Evolutionary conservation across 2,888 invertebrate species (phyloP).

Genomic region (Gymnocheta viridis): DNA sequence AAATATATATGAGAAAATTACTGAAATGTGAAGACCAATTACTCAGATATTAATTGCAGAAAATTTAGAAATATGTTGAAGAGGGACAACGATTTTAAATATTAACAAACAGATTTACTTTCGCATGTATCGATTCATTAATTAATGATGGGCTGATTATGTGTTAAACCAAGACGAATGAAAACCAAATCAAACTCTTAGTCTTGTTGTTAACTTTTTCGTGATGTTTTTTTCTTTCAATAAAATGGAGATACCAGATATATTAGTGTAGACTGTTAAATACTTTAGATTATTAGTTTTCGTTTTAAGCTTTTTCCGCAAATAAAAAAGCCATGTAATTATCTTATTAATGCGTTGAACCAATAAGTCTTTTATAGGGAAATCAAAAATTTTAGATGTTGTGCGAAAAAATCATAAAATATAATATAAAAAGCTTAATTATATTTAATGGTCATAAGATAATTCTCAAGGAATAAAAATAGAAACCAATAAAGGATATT

Average conservation of each 20-base stretch:
- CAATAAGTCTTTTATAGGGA: neutral
- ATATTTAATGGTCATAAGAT: neutral
- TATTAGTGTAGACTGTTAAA: constrained; percentile 13
- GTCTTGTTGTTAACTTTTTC: constrained; percentile 17
- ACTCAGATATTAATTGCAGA: neutral
- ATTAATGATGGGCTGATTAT: constrained; percentile 32
- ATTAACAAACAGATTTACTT: neutral
- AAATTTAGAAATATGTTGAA: constrained; percentile 1
- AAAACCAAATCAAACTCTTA: constrained; percentile 82
- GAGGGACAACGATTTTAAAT: neutral
- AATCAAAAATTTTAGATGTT: constrained; percentile 12
- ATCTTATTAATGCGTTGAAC: constrained; percentile 2
- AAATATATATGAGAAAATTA: neutral
- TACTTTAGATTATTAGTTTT: neutral
- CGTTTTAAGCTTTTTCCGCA: constrained; percentile 1
- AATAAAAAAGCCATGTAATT: neutral
- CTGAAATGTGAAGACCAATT: neutral
- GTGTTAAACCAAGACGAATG: constrained; percentile 78
- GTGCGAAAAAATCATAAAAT: neutral
- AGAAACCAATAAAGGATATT: neutral
- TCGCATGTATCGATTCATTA: constrained; percentile 1
- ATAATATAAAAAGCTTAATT: constrained; percentile 17
- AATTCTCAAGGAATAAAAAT: neutral
- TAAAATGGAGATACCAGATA: constrained; percentile 53
- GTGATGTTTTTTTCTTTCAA: constrained; percentile 1